Evolutionary conservation across 2,797 vertebrate genomes (phyloP).

Genomic region (Glyptemys insculpta): DNA sequence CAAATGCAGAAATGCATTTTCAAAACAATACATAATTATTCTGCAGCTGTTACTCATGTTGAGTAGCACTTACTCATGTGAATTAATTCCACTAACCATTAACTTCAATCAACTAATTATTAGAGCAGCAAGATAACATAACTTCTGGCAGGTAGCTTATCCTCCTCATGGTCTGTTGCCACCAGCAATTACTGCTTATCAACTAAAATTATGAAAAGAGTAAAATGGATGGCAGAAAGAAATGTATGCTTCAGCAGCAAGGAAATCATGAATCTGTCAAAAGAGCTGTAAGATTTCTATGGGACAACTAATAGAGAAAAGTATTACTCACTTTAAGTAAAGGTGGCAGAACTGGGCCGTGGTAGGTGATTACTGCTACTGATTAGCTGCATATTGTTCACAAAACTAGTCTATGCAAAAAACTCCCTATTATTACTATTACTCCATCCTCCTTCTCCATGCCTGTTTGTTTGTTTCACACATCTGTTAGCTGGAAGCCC

Average conservation of each 20-base stretch:
- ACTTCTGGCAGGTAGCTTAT: not conserved
- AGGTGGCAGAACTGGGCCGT: not conserved
- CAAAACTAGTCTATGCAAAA: not conserved
- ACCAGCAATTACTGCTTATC: not conserved
- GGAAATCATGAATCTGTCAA: not conserved
- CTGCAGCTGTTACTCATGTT: constrained; percentile 8
- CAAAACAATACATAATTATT: not conserved
- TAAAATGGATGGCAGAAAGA: constrained; percentile 9
- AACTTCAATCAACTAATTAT: constrained; percentile 26
- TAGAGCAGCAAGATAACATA: not conserved
- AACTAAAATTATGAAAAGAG: constrained; percentile 6
- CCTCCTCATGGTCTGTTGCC: not conserved
- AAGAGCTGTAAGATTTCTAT: not conserved
- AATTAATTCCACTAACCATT: not conserved
- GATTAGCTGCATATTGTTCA: accelerated
- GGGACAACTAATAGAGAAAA: not conserved
- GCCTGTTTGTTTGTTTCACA: not conserved
- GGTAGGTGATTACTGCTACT: not conserved
- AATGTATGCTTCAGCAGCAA: constrained; percentile 26
- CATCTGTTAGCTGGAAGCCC: not conserved
- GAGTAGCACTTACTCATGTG: not conserved
- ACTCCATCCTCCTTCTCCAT: not conserved
- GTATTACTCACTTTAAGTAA: accelerated
- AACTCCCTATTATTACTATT: not conserved
- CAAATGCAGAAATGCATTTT: constrained; percentile 21